Evolutionary conservation across 2,113 vertebrate species (phyloP).

Genomic region (Vidua chalybeata): DNA sequence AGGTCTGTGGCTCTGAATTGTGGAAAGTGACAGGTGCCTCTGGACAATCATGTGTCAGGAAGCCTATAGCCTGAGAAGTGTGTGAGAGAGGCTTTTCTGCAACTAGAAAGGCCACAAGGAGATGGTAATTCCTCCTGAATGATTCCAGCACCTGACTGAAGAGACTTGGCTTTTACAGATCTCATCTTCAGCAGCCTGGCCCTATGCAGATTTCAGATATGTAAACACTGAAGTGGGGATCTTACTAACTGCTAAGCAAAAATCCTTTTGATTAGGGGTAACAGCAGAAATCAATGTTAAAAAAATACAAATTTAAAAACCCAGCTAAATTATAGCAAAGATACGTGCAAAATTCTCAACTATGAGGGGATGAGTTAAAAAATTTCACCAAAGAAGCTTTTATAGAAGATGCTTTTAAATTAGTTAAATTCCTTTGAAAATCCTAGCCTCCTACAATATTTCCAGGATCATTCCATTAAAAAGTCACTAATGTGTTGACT

Average conservation of each 20-base stretch:
- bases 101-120: neutral
- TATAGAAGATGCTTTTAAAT: neutral
- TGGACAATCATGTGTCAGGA: neutral
- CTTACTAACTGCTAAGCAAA: neutral
- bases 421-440: neutral
- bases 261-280: neutral
- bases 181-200: neutral
- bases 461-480: neutral
- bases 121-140: neutral
- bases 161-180: neutral
- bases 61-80: neutral
- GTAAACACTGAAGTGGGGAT: fast-evolving
- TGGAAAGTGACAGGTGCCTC: neutral
- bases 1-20: neutral
- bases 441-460: neutral
- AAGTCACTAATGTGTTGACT: neutral
- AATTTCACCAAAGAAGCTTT: neutral
- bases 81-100: neutral
- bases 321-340: neutral
- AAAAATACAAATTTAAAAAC: neutral
- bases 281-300: neutral
- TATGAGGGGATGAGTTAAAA: neutral
- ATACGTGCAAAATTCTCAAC: neutral
- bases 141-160: neutral
- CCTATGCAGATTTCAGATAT: neutral